Evolutionary conservation across 2,888 invertebrate genomes (phyloP).

Genomic region (Drosophila diplacantha): DNA sequence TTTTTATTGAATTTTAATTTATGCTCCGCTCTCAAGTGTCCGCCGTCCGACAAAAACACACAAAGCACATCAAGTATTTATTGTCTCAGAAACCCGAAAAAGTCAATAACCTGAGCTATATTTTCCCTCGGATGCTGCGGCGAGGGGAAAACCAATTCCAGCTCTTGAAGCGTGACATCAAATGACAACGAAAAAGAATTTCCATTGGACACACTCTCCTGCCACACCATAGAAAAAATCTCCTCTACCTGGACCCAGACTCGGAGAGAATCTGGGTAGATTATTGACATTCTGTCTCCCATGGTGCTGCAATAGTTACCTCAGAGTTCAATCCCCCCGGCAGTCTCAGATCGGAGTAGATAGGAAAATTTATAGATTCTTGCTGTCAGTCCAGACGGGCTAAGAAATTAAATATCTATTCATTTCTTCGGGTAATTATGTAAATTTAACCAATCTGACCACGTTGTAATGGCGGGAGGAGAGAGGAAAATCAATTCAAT

Average conservation of each 20-base stretch:
- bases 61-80: slow-evolving; percentile 33
- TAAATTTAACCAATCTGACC: slow-evolving; percentile 40
- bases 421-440: slow-evolving; percentile 56
- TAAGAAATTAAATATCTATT: slow-evolving; percentile 45
- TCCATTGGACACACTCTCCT: slow-evolving; percentile 31
- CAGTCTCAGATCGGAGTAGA: slow-evolving; percentile 39
- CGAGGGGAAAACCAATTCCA: slow-evolving; percentile 57
- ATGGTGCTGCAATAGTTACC: slow-evolving; percentile 21
- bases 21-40: slow-evolving; percentile 48
- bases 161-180: slow-evolving; percentile 66
- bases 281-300: slow-evolving; percentile 36
- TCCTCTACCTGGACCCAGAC: slow-evolving; percentile 21
- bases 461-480: background rate
- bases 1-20: slow-evolving; percentile 72
- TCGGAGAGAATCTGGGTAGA: slow-evolving; percentile 18
- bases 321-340: slow-evolving; percentile 31
- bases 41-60: slow-evolving; percentile 34
- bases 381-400: slow-evolving; percentile 32
- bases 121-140: slow-evolving; percentile 23
- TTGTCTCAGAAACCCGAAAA: slow-evolving; percentile 30
- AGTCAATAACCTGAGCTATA: slow-evolving; percentile 63
- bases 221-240: slow-evolving; percentile 3
- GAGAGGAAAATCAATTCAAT: slow-evolving; percentile 38
- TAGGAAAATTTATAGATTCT: slow-evolving; percentile 59
- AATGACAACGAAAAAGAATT: slow-evolving; percentile 50